A percentile compares a stretch with the other conserved stretches of the same genome.
Evolutionary conservation across 2,797 vertebrate genomes (phyloP).

Genomic region (Discoglossus pictus): DNA sequence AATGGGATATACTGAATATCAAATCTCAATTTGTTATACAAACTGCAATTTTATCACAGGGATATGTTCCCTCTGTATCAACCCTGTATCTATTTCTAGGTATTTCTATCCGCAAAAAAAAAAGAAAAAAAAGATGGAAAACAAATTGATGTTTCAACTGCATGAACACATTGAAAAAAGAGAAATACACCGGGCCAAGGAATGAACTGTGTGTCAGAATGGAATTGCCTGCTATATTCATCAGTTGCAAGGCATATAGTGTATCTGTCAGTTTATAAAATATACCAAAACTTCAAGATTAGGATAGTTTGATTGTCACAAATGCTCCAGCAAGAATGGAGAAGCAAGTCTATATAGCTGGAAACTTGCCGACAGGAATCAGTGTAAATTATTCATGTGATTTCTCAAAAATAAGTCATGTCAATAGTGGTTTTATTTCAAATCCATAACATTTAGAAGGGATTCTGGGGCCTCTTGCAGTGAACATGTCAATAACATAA

Average conservation of each 20-base stretch:
- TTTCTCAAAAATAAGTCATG: constrained; percentile 2
- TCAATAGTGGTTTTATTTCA: constrained; percentile 21
- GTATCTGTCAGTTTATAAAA: background rate
- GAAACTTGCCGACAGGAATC: constrained; percentile 9
- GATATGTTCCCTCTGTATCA: constrained; percentile 14
- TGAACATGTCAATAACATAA: too few species aligned
- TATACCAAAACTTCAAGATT: constrained; percentile 13
- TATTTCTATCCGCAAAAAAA: constrained; percentile 12
- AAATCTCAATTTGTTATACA: constrained; percentile 45
- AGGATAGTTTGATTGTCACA: constrained; percentile 25
- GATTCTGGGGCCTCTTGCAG: too few species aligned
- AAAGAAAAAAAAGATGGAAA: constrained; percentile 5
- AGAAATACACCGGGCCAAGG: background rate
- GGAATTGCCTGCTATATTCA: constrained; percentile 8
- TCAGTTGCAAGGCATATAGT: constrained; percentile 1
- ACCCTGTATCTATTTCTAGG: constrained; percentile 10
- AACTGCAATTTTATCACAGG: constrained; percentile 35
- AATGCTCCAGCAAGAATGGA: background rate
- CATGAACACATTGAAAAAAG: background rate
- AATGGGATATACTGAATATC: constrained; percentile 15
- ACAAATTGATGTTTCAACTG: constrained; percentile 29
- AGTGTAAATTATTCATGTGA: constrained; percentile 13
- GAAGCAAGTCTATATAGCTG: background rate
- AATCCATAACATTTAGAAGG: too few species aligned
- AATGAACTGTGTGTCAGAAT: constrained; percentile 1